phyloP scores from a whole-genome alignment of 1,140 invertebrate species.

The Diploscapter pachys region DNA sequence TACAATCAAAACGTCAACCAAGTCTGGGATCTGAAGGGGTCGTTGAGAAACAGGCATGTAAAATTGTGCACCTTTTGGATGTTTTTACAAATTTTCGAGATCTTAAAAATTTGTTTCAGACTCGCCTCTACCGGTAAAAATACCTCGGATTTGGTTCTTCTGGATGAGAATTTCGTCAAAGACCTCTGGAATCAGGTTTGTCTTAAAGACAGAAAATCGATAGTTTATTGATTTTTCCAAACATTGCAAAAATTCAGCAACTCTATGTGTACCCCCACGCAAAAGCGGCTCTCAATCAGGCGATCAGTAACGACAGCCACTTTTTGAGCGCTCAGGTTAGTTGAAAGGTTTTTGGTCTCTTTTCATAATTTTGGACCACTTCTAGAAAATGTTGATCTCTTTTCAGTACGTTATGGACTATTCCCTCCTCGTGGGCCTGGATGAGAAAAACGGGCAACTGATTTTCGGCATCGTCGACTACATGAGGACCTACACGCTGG shows the following conservation, averaged over 20 bases:
- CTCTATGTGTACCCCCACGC: conserved; percentile 85
- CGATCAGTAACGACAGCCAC: conserved; percentile 78
- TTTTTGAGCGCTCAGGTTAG: conserved; percentile 60
- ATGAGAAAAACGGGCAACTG: conserved; percentile 77
- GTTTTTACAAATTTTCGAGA: neutral
- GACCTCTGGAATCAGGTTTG: conserved; percentile 71
- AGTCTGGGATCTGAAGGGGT: conserved; percentile 92
- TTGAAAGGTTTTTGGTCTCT: too few relatives aligned
- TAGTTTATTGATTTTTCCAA: too few relatives aligned
- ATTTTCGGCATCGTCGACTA: conserved; percentile 98
- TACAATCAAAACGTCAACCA: conserved; percentile 71
- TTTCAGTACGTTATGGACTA: conserved; percentile 78
- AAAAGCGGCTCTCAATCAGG: conserved; percentile 81
- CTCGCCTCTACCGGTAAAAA: conserved; percentile 41
- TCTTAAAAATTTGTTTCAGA: conserved; percentile 22
- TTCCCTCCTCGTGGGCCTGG: conserved; percentile 82
- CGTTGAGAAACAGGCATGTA: conserved; percentile 81
- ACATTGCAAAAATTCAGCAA: conserved; percentile 61
- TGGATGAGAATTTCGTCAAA: conserved; percentile 93
- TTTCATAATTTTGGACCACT: too few relatives aligned
- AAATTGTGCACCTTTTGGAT: neutral
- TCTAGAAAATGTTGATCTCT: conserved; percentile 69
- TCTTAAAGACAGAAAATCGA: too few relatives aligned
- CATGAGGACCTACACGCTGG: conserved; percentile 95
- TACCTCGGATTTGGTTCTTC: conserved; percentile 74